Evolutionary conservation across 2,797 vertebrate genomes (phyloP), one percentile per base, ranked within the genome.

Genomic region (Gymnoscopelus microlampas): DNA sequence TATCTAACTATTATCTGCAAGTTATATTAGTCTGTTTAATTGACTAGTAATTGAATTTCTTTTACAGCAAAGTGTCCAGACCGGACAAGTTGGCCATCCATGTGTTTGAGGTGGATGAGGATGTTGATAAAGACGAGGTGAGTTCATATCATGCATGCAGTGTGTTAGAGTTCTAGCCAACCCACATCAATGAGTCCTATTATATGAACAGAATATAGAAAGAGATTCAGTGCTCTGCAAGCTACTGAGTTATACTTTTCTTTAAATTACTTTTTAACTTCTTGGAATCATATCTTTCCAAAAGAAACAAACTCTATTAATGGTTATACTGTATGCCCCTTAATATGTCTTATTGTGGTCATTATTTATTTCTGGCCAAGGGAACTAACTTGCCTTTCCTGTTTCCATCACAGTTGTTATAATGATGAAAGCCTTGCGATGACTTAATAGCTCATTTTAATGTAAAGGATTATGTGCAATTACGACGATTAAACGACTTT

Each of bases 71-170:
- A 95, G 93, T 91, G 47, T 87, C 93, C 78, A 94, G 96, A 83
- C 91, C 96, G 23, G 97, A 99, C 68, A 97, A 99, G 85, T 95
- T 99, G 87, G 95, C 96, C 0, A 94, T 95, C 84, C 98, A 99
- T 67, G 93, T 98, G 11, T 99, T 97, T 82, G 98, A 99, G 90
- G 97, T 99, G 80, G 98, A 99, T 70, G 98, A 99, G 89, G 98
- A 99, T 68, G 96, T 95, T 4, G 98, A 99, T 89, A 99, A 98
- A 95, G 98, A 99, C 47, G 98, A 99, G 96, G 98, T 98, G 57
- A 93, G 93, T 80, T 71, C 57, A 1, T n/a, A 3, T 64, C 2
- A 44, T 10, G 4, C 32, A 62, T 14, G 35, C 44, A 23, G 57
- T 60, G 14, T n/a, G 29, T 15, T 39, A n/a, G 14, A 47, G 58